Base-by-base conservation (phyloP, 2,113 vertebrate genomes). In the Pteropus alecto region DNA sequence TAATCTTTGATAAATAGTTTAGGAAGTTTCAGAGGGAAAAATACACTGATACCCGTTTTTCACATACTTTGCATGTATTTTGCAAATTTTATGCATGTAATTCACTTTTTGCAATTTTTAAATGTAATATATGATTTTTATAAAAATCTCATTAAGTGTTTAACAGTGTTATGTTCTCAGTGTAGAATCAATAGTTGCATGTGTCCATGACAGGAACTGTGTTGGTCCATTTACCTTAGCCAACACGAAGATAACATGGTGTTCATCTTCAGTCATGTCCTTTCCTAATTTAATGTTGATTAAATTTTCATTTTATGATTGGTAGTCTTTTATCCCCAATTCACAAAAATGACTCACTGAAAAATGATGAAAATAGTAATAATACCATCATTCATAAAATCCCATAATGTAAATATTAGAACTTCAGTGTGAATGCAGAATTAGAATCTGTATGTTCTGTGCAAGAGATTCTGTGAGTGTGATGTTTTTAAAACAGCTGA, bases 91-190 rank as follows among this genome's bases (percentile, higher is more conserved):
- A 43, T 56, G 7, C 48, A 87, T 1, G 0, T 87, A 85, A 73
- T 78, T 90, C 19, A 56, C 21, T 78, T 88, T 94, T 96, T 93
- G 19, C 7, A 60, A 61, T 63, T 84, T 94, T 74, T 76, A 65
- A 48, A 28, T 85, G 7, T 83, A 92, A 71, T 46, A 65, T 58
- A 65, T 65, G 41, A 43, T 78, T 86, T 94, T 68, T 48, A 76
- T 74, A 46, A 84, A 68, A 76, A 78, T 51, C 51, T 28, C n/a
- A 71, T 43, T 68, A 5, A 58, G 5, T 43, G 15, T 16, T 51
- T 79, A 63, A 61, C 22, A 33, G 1, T 67, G 9, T 79, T 61
- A 7, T 61, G 7, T 67, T 87, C 4, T 60, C 56, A 51, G n/a
- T 30, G 24, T 60, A 14, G 8, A 68, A 11, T 68, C 28, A 35